Evolutionary conservation across 35 echinoderm and acorn worm species (phyloP).

Genomic region (Patiria miniata): DNA sequence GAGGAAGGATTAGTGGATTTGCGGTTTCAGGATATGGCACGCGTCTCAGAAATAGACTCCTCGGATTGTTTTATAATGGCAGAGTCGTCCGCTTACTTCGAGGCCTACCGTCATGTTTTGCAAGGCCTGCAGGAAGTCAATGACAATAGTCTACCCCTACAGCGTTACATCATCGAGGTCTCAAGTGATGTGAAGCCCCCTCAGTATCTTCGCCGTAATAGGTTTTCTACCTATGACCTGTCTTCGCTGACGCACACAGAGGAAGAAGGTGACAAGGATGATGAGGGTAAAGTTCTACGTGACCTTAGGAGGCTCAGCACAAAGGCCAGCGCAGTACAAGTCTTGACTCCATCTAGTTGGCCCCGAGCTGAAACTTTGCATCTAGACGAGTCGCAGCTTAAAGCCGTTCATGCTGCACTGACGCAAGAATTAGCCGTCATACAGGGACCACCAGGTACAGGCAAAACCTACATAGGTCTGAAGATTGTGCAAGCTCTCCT

Average conservation of each 20-base stretch:
- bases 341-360: slow-evolving; percentile 46
- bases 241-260: slow-evolving; percentile 39
- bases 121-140: slow-evolving; percentile 68
- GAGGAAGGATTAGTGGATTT: slow-evolving; percentile 74
- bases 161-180: slow-evolving; percentile 73
- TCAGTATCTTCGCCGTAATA: slow-evolving; percentile 55
- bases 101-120: slow-evolving; percentile 90
- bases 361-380: slow-evolving; percentile 34
- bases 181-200: slow-evolving; percentile 43
- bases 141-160: slow-evolving; percentile 58
- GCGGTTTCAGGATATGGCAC: slow-evolving; percentile 43
- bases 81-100: slow-evolving; percentile 95
- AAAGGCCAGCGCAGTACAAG: slow-evolving; percentile 3
- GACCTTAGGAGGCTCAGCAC: not conserved
- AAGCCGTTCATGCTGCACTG: slow-evolving; percentile 73
- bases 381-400: slow-evolving; percentile 73
- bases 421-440: slow-evolving; percentile 86
- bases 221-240: slow-evolving; percentile 59
- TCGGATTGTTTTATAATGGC: slow-evolving; percentile 69
- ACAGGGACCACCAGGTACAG: slow-evolving; percentile 97
- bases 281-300: not conserved
- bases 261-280: not conserved
- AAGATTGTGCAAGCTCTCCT: slow-evolving; percentile 90
- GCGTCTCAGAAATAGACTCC: slow-evolving; percentile 13
- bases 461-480: slow-evolving; percentile 92